A percentile compares a stretch with the other conserved stretches of the same genome.
These are phyloP conservation scores for Caenorhabditis brenneri DNA, from an alignment of 1,140 invertebrate genomes.

Conservation along the genomic window DNA sequence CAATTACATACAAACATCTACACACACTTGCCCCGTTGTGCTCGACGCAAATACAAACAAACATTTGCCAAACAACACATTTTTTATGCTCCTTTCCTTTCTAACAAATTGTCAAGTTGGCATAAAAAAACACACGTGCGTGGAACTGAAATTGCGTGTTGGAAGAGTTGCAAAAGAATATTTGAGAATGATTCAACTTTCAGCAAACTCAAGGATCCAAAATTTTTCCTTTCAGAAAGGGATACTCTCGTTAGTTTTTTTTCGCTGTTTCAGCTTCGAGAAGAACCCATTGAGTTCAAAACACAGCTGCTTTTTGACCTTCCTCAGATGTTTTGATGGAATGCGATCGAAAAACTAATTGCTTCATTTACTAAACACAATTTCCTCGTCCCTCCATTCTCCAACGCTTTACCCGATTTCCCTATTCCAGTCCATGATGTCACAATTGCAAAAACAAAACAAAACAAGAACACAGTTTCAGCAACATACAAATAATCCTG, in stretches of 20 bases:
- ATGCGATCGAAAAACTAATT: constrained; percentile 14
- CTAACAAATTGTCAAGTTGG: constrained; percentile 10
- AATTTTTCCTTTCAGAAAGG: neutral
- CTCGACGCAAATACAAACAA: constrained; percentile 43
- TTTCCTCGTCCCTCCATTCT: neutral
- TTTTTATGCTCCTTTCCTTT: constrained; percentile 30
- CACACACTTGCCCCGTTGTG: constrained; percentile 29
- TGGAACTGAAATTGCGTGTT: neutral
- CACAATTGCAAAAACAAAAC: neutral
- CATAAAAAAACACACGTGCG: constrained; percentile 8
- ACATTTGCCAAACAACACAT: constrained; percentile 36
- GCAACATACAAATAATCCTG: neutral
- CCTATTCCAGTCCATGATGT: neutral
- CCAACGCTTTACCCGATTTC: neutral
- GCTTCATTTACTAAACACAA: neutral
- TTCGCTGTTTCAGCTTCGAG: neutral
- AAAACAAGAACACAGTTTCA: no score
- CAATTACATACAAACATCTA: constrained; percentile 41
- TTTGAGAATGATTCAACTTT: neutral
- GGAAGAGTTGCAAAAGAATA: neutral
- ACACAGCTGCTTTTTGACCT: neutral
- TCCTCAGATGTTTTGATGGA: neutral
- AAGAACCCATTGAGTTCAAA: neutral
- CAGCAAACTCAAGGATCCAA: no score
- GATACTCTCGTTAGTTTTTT: no score